A percentile compares a stretch with the other conserved stretches of the same genome.
Conservation (phyloP, 1,140 invertebrate species). For the Sinella curviseta region DNA sequence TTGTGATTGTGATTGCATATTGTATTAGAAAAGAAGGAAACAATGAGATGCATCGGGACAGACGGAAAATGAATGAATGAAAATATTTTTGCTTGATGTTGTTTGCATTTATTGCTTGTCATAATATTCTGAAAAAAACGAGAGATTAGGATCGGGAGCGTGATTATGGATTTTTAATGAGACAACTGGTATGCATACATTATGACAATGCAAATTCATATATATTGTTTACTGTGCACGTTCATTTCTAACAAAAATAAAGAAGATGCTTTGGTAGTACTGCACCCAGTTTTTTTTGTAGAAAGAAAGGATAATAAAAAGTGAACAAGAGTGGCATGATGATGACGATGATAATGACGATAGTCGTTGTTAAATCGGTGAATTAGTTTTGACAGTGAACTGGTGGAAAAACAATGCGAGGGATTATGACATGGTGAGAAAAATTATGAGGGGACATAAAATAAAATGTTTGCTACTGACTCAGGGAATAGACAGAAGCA, state of each 20-base stretch:
- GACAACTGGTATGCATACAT: conserved; percentile 27
- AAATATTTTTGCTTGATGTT: not conserved
- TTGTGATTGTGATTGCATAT: not conserved
- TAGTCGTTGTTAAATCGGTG: not conserved
- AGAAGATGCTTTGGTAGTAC: not conserved
- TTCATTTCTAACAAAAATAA: not conserved
- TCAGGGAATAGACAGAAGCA: not conserved
- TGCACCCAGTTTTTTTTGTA: conserved; percentile 21
- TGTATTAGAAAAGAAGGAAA: not conserved
- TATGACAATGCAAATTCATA: not conserved
- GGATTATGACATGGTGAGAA: not conserved
- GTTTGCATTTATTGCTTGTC: not conserved
- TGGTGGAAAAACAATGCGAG: conserved; percentile 9
- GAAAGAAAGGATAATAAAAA: no score
- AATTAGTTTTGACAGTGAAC: conserved; percentile 23
- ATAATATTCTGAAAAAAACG: not conserved
- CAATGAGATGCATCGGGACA: no score
- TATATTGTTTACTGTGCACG: not conserved
- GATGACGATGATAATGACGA: not conserved
- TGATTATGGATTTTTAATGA: conserved; percentile 49
- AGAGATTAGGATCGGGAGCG: conserved; percentile 34
- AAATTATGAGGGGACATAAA: not conserved
- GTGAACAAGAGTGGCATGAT: not conserved
- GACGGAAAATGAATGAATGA: no score
- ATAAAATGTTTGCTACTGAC: not conserved